Evolutionary conservation across 2,797 vertebrate species (phyloP).

Genomic region (Syndactyla subalaris): DNA sequence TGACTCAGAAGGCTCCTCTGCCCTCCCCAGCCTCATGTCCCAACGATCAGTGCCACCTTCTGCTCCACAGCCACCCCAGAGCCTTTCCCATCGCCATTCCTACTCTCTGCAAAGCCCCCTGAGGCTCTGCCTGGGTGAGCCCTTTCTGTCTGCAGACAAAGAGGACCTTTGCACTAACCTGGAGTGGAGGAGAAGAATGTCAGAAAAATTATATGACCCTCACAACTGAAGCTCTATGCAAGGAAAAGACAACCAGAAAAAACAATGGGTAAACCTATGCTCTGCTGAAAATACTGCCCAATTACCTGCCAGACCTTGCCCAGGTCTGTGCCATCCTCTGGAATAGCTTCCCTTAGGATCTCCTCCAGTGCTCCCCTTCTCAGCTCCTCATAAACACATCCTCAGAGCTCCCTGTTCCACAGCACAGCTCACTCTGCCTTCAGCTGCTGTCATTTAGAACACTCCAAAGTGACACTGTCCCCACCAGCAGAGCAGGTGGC

Average conservation of each 20-base stretch:
- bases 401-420: neutral
- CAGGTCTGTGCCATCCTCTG: neutral
- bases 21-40: neutral
- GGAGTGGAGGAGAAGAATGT: neutral
- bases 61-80: neutral
- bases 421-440: neutral
- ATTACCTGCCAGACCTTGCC: neutral
- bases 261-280: neutral
- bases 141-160: neutral
- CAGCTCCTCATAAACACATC: fast-evolving
- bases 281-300: neutral
- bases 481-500: neutral
- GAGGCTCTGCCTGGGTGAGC: neutral
- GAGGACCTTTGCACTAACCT: neutral
- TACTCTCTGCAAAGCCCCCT: neutral
- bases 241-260: neutral
- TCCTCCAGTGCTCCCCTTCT: neutral
- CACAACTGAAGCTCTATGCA: neutral
- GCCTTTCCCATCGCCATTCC: neutral
- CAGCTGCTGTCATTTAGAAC: neutral
- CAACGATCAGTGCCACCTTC: neutral
- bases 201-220: neutral
- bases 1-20: neutral
- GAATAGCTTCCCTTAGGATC: neutral
- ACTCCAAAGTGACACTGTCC: neutral